phyloP scores from a whole-genome alignment of 2,797 vertebrate genomes.

The Girardinus metallicus region DNA sequence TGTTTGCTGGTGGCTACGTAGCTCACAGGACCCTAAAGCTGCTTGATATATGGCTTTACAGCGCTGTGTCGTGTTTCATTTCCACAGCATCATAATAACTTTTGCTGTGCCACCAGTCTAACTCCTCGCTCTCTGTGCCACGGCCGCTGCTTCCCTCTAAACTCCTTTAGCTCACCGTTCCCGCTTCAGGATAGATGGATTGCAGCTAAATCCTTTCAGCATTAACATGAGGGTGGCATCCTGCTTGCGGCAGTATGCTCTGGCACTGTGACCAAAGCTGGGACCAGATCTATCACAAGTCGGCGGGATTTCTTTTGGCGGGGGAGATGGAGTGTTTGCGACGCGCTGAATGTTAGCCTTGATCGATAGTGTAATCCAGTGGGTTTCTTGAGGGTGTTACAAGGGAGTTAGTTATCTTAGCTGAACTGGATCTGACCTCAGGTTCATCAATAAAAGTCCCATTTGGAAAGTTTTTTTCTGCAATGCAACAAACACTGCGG shows the following conservation, averaged over 20 bases:
- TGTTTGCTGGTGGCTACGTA: slow-evolving; percentile 39
- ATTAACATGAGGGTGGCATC: slow-evolving; percentile 52
- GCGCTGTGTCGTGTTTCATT: slow-evolving; percentile 54
- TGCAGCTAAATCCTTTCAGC: slow-evolving; percentile 76
- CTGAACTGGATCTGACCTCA: slow-evolving; percentile 12
- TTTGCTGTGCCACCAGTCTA: slow-evolving; percentile 42
- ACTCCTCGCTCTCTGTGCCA: slow-evolving; percentile 42
- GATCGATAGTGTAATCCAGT: slow-evolving; percentile 25
- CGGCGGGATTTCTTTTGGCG: slow-evolving; percentile 17
- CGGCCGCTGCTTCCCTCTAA: slow-evolving; percentile 40
- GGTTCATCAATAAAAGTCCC: slow-evolving; percentile 10
- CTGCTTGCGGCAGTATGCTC: slow-evolving; percentile 42
- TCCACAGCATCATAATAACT: slow-evolving; percentile 45
- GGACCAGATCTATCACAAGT: slow-evolving; percentile 40
- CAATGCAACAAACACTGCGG: background rate
- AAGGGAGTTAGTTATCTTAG: slow-evolving; percentile 2
- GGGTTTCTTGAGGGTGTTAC: slow-evolving; percentile 15
- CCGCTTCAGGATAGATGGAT: slow-evolving; percentile 62
- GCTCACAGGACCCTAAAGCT: slow-evolving; percentile 41
- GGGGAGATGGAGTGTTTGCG: slow-evolving; percentile 19
- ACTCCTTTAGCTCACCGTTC: slow-evolving; percentile 58
- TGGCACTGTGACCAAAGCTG: slow-evolving; percentile 43
- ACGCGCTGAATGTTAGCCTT: slow-evolving; percentile 16
- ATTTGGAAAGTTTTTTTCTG: slow-evolving; percentile 5
- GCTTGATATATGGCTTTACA: slow-evolving; percentile 52